Base-by-base conservation (phyloP, 2,888 invertebrate species). In the Sarcophaga caerulescens region DNA sequence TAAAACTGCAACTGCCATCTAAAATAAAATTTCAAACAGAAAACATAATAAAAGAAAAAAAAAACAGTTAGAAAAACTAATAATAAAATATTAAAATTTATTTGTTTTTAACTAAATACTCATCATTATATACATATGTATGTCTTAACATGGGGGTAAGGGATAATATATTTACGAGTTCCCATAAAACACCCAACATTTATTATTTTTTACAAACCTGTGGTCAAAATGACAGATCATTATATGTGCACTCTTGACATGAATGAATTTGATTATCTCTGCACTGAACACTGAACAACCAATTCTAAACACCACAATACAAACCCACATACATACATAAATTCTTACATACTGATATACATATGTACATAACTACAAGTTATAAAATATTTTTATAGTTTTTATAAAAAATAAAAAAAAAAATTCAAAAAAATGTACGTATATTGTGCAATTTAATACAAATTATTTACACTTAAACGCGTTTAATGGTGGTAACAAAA, bases 401-500 rank as follows among this genome's bases (percentile, higher is more conserved):
- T 68, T 35, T 5, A 52, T 4, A 14, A 52, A 47, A 14, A 14
- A 23, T 23, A 3, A 1, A 47, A 47, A 47, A 11, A 10, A 47
- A 47, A 47, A 47, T 25, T 35, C 6, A 44, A 35, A 44, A n/a
- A 44, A 66, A 19, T 44, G 11, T 8, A 35, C 35, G 35, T 10
- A n/a, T 71, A 25, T 47, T 76, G 76, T 73, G 60, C 68, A 80
- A 76, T 81, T 84, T 73, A 68, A 77, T 75, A 66, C 75, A 79
- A 70, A 69, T 79, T 81, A 85, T 60, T 85, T 82, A 82, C 85
- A 75, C 75, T 79, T 85, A 82, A 81, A 82, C 75, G 69, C 85
- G 71, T 79, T 85, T 75, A 77, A 78, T 81, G 71, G 73, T 79
- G 77, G 52, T 57, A 68, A 68, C 68, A 59, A 74, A 74, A 79